Base-by-base conservation (phyloP, 2,113 vertebrate genomes). In the Peromyscus polionotus region DNA sequence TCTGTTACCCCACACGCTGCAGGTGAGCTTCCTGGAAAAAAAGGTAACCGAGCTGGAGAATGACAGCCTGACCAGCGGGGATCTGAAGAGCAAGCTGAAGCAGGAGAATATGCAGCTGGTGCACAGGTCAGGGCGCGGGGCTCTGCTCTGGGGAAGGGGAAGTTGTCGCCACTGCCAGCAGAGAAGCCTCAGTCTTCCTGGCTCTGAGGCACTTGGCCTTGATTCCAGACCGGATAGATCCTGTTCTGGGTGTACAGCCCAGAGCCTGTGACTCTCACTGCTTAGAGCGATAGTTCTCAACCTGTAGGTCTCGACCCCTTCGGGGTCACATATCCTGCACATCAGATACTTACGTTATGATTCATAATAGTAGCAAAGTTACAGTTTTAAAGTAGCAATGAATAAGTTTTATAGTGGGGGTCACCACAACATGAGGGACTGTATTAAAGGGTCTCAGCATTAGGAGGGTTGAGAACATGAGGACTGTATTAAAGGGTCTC, bases 51-150 rank as follows among this genome's bases (percentile, higher is more conserved):
- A 99, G 90, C 98, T 99, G 93, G 99, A 99, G 97, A 99, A 99
- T 1, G 99, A 99, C 94, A 99, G 98, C 97, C 95, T 99, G 97
- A 99, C 99, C 90, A 99, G 98, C 0, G 98, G 99, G 59, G 99
- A 99, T 95, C 97, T 99, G 88, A 99, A 99, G 98, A 99, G 99
- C 98, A 99, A 99, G 98, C 98, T 99, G 96, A 99, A 99, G 96
- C 99, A 99, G 96, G 99, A 99, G 93, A 99, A 99, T 97, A 99
- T 99, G 0, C 99, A 99, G 70, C 98, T 99, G 11, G 99, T 99
- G 16, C 99, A 99, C 99, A 99, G 99, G 99, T 99, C 70, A 36
- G 94, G 87, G 0, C 0, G 1, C n/a, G 16, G 26, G 61, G 17
- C 39, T 42, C 57, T 22, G 17, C 39, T 42, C 57, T 22, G 19